Conservation (phyloP, 2,113 vertebrate species). For the Upupa epops region DNA sequence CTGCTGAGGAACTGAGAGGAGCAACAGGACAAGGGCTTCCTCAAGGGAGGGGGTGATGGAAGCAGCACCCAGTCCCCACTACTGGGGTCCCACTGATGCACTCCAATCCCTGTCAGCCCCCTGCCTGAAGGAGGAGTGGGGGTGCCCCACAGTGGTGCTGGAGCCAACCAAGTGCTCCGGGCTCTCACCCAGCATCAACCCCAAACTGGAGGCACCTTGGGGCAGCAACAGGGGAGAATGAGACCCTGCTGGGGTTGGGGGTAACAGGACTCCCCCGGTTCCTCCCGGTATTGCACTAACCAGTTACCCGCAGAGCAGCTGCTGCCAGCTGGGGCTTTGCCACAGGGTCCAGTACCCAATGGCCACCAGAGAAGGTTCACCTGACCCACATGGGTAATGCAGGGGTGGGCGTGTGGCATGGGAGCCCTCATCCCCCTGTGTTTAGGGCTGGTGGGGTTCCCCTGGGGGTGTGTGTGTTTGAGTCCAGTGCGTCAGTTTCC, state of each 20-base stretch:
- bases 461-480: too few species aligned
- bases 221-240: constrained; percentile 86
- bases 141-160: constrained; percentile 58
- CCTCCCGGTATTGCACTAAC: rapidly evolving
- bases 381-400: constrained; percentile 72
- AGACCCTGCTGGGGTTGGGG: background rate
- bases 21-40: constrained; percentile 87
- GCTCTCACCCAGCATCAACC: constrained; percentile 68
- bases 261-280: rapidly evolving
- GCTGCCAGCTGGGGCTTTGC: constrained; percentile 44
- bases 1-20: constrained; percentile 51
- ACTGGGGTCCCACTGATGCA: background rate
- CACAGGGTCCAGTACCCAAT: constrained; percentile 26
- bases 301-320: constrained; percentile 74
- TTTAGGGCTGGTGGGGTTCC: too few species aligned
- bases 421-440: too few species aligned
- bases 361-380: constrained; percentile 77
- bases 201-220: constrained; percentile 84
- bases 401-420: too few species aligned
- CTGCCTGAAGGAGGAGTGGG: constrained; percentile 38
- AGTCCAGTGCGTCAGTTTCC: background rate
- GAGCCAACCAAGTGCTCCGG: constrained; percentile 2
- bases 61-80: rapidly evolving
- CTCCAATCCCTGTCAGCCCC: background rate
- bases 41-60: constrained; percentile 61